Evolutionary conservation across 2,113 vertebrate genomes (phyloP), one percentile per base, ranked within the genome.

Genomic region (Pithys albifrons): DNA sequence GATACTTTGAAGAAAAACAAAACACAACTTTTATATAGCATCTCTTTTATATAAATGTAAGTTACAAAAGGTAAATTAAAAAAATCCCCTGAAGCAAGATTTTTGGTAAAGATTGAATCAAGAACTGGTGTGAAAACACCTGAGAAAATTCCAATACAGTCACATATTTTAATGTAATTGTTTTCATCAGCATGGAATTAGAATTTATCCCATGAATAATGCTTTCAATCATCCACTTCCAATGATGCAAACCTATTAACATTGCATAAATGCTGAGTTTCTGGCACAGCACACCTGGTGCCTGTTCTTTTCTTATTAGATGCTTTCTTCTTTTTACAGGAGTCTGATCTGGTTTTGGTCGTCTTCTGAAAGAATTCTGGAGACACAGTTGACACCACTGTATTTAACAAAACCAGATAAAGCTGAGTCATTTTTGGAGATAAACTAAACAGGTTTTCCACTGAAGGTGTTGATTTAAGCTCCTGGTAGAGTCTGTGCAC

Each of bases 401-500:
- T 95, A 9, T 49, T 92, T 88, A 98, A 81, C 61, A 98, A 80
- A 29, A 59, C 39, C 6, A 65, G 65, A 88, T 98, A 99, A 35
- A 99, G 97, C 31, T 95, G 97, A 71, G 87, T 46, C n/a, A 98
- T 98, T 70, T 97, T 84, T 57, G 97, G 94, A 85, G 97, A 98
- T 9, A 55, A 72, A 8, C 55, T 66, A 24, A 99, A 96, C 29
- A 99, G 77, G 29, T 97, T 94, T 77, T 99, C 98, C 33, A 96
- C 93, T 15, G 97, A 57, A 46, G 79, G 35, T 33, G 97, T 93
- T 1, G 94, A 93, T 72, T 98, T 98, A 48, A 99, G 97, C 41
- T 95, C 97, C 54, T 77, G 95, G 88, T 96, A 94, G 5, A 99
- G 87, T 31, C 98, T 97, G 10, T 99, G 99, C 19, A 98, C 98